Conservation (phyloP, 2,888 invertebrate species). For the Frankliniella intonsa region DNA sequence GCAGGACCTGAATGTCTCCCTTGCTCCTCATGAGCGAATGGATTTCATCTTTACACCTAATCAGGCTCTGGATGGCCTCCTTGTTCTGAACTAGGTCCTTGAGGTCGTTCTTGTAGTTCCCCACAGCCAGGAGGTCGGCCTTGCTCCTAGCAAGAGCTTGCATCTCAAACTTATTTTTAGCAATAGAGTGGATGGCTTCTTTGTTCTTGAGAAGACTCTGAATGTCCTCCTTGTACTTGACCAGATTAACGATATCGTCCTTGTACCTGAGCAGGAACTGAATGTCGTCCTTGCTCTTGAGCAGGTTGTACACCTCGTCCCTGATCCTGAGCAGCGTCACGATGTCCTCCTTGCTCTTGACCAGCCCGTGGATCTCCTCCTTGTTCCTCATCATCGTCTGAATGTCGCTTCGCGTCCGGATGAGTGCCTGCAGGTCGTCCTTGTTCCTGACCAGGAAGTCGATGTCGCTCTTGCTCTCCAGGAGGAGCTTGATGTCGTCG, state of each 20-base stretch:
- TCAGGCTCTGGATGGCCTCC: background rate
- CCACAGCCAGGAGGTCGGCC: background rate
- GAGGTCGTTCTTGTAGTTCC: background rate
- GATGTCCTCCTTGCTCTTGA: slow-evolving; percentile 17
- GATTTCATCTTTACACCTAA: background rate
- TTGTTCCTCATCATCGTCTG: slow-evolving; percentile 15
- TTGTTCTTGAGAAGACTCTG: background rate
- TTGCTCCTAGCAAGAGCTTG: background rate
- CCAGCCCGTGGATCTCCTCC: background rate
- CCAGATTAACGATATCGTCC: background rate
- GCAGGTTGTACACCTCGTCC: background rate
- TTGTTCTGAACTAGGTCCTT: background rate
- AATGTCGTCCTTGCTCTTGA: slow-evolving; percentile 24
- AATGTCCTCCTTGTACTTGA: slow-evolving; percentile 13
- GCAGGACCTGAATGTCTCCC: background rate
- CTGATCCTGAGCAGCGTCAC: background rate
- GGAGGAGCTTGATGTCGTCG: slow-evolving; percentile 8
- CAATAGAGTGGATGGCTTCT: slow-evolving; percentile 7
- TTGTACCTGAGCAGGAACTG: slow-evolving; percentile 16
- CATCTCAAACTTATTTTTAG: slow-evolving; percentile 10
- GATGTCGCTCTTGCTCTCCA: slow-evolving; percentile 14
- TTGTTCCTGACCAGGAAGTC: slow-evolving; percentile 15
- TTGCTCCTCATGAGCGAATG: background rate
- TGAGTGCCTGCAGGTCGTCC: slow-evolving; percentile 4
- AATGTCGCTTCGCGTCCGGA: background rate